Evolutionary conservation across 2,888 invertebrate species (phyloP).

Genomic region (Meteorus cinctellus): DNA sequence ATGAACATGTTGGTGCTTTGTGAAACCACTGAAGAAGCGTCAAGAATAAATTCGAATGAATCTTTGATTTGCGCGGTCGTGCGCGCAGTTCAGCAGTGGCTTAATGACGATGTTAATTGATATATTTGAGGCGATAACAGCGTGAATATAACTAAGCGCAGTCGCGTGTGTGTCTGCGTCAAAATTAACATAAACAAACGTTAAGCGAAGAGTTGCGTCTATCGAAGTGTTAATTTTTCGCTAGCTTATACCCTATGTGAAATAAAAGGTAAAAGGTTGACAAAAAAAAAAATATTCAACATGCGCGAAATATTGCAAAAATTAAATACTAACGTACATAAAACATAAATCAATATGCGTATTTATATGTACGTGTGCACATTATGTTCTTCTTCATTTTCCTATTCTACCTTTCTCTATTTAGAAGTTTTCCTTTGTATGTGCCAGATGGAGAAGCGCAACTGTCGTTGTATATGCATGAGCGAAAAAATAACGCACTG

Average conservation of each 20-base stretch:
- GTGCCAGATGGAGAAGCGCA: conserved; percentile 26
- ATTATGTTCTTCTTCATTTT: neutral
- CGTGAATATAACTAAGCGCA: conserved; percentile 35
- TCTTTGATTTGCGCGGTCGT: conserved; percentile 18
- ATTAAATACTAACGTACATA: conserved; percentile 23
- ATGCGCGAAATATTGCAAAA: conserved; percentile 27
- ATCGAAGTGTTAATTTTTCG: conserved; percentile 69
- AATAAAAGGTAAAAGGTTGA: neutral
- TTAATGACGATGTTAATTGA: conserved; percentile 72
- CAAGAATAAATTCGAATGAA: conserved; percentile 25
- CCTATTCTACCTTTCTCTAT: neutral
- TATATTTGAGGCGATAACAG: conserved; percentile 66
- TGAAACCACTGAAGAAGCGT: too few relatives aligned
- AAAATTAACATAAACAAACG: conserved; percentile 71
- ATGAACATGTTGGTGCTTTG: too few relatives aligned
- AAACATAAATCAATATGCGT: conserved; percentile 37
- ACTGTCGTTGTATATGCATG: conserved; percentile 5
- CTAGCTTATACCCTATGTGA: conserved; percentile 49
- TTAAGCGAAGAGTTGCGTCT: conserved; percentile 57
- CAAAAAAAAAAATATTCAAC: neutral
- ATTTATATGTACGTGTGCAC: conserved; percentile 33
- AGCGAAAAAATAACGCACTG: conserved; percentile 7
- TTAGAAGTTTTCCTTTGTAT: conserved; percentile 8
- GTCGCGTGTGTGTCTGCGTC: conserved; percentile 50
- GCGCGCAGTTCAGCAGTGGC: conserved; percentile 42